Conservation (phyloP, 2,888 invertebrate genomes). For the Cynaeus angustus region DNA sequence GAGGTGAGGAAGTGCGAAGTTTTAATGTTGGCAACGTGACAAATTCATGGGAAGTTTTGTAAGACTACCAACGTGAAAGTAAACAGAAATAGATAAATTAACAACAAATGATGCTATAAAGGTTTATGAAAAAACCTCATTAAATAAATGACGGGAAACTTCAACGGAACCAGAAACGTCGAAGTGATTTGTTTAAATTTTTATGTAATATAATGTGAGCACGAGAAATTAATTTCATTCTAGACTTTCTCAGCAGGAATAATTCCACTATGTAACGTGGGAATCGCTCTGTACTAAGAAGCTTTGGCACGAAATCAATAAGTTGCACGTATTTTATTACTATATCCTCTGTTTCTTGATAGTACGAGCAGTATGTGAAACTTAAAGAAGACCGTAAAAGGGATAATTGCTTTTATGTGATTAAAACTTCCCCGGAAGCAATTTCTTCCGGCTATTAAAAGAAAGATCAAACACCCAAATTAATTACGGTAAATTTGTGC, state of each 20-base stretch:
- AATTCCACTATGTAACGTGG: slow-evolving; percentile 16
- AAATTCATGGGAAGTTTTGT: slow-evolving; percentile 9
- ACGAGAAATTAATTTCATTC: slow-evolving; percentile 29
- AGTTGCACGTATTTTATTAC: slow-evolving; percentile 27
- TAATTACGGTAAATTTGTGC: slow-evolving; percentile 13
- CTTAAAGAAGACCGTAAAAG: slow-evolving; percentile 19
- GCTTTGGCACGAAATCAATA: slow-evolving; percentile 36
- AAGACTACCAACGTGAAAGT: slow-evolving; percentile 9
- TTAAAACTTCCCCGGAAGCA: slow-evolving; percentile 15
- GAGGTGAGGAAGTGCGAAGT: neutral
- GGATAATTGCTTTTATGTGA: slow-evolving; percentile 22
- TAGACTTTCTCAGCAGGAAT: slow-evolving; percentile 24
- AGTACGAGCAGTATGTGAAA: slow-evolving; percentile 11
- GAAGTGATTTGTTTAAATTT: slow-evolving; percentile 6
- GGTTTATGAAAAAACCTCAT: neutral
- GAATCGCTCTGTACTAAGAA: slow-evolving; percentile 16
- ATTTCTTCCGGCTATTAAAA: slow-evolving; percentile 12
- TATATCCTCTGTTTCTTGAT: slow-evolving; percentile 24
- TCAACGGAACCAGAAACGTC: slow-evolving; percentile 13
- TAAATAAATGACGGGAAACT: slow-evolving; percentile 5
- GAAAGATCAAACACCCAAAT: neutral
- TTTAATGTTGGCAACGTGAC: slow-evolving; percentile 18
- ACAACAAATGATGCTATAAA: neutral
- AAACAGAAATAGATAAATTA: slow-evolving; percentile 16
- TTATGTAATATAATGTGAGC: slow-evolving; percentile 15